Base-by-base conservation (phyloP, 2,888 invertebrate genomes). In the Amiota communis region DNA sequence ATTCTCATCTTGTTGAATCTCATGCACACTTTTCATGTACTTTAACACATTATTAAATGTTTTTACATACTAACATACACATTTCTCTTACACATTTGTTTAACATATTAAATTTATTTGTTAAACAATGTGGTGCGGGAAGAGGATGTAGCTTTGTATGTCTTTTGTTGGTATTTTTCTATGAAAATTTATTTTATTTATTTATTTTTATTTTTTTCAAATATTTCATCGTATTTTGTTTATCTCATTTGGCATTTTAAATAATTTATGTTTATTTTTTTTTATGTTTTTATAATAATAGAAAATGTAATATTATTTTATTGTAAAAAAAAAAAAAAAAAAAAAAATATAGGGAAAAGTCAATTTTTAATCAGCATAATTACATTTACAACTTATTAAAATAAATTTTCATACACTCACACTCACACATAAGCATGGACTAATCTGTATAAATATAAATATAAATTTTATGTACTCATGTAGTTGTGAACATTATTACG, bases 11-110 rank as follows among this genome's bases (percentile, higher is more conserved):
- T 51, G 12, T 51, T 51, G 53, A 51, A 51, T n/a, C 53, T 51
- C 53, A n/a, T 51, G 12, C 53, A n/a, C 67, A 13, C 11, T 53
- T 57, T 15, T 17, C 46, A 48, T 15, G 61, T 72, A 59, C 74
- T 77, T 75, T 74, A 74, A 72, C 77, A 77, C 77, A 75, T 77
- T 74, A 73, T 74, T 73, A 74, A 77, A 71, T 74, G 72, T 74
- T 72, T 72, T 75, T 36, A n/a, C n/a, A n/a, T n/a, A n/a, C n/a
- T n/a, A n/a, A n/a, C n/a, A n/a, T n/a, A n/a, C n/a, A n/a, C n/a
- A 36, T 6, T 36, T 36, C 36, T 36, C 2, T 36, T 72, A 74
- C 57, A 56, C 36, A 13, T 23, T 46, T 65, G 23, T 47, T 73
- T 72, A 56, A 13, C 63, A 20, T 48, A 13, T 53, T 12, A 23